Percentiles rank a stretch among this genome's conserved stretches.
phyloP scores from a whole-genome alignment of 2,888 invertebrate genomes.

The Gerris lacustris region DNA sequence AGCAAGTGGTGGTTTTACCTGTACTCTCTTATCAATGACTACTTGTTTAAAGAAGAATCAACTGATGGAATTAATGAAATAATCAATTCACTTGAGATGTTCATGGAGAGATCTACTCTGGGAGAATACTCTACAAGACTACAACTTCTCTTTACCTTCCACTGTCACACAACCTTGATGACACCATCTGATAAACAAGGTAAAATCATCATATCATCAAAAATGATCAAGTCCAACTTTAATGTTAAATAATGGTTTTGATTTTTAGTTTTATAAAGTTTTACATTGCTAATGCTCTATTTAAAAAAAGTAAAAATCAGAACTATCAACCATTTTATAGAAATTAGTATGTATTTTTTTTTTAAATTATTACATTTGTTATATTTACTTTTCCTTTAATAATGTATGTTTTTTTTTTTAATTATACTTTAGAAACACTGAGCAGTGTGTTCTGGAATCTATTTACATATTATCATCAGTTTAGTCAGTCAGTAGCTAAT shows the following conservation, averaged over 20 bases:
- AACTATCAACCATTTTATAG: no score
- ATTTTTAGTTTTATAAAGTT: no score
- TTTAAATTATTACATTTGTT: no score
- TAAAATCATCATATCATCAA: neutral
- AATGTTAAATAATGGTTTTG: no score
- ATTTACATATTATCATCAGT: constrained; percentile 72
- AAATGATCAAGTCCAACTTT: no score
- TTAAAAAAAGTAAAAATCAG: no score
- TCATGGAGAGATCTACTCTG: constrained; percentile 68
- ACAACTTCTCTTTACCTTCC: constrained; percentile 63
- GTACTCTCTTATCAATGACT: constrained; percentile 57
- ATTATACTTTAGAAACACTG: constrained; percentile 40
- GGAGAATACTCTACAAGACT: constrained; percentile 73
- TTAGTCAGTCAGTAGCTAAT: constrained; percentile 49
- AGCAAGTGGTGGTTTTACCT: constrained; percentile 78
- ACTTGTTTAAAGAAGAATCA: constrained; percentile 36
- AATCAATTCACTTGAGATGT: constrained; percentile 56
- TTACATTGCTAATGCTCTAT: no score
- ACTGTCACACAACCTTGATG: constrained; percentile 57
- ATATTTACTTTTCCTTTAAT: no score
- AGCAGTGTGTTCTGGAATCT: constrained; percentile 66
- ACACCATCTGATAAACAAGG: constrained; percentile 35
- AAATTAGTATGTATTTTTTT: no score
- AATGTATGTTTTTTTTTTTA: no score
- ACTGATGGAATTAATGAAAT: constrained; percentile 36